These are phyloP conservation scores for Himantopus leucocephalus DNA, from an alignment of 2,113 vertebrate genomes.

Conservation along the genomic window DNA sequence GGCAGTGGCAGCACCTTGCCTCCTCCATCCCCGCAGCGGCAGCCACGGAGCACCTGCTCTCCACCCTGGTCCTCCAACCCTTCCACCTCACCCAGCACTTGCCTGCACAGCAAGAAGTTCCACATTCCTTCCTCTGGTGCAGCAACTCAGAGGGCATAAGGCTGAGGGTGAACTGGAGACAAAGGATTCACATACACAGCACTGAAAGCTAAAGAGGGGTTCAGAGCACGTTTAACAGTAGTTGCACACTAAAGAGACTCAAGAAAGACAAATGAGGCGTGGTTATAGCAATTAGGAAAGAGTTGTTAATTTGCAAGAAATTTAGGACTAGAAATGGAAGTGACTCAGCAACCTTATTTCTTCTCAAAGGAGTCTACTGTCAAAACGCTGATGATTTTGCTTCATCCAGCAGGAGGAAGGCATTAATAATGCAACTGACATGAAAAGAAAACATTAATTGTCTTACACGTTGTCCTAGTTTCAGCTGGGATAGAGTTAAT, in stretches of 20 bases:
- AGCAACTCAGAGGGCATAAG: not conserved
- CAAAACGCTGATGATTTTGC: not conserved
- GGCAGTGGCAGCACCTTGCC: not conserved
- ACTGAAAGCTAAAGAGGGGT: not conserved
- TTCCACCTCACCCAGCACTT: not conserved
- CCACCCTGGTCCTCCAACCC: too few relatives aligned
- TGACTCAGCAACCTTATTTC: not conserved
- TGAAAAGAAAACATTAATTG: not conserved
- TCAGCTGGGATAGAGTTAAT: not conserved
- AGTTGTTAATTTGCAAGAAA: not conserved
- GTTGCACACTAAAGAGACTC: not conserved
- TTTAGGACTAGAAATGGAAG: not conserved
- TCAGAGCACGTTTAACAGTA: not conserved
- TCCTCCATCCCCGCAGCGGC: not conserved
- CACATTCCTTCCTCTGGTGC: not conserved
- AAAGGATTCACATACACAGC: not conserved
- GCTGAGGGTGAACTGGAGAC: not conserved
- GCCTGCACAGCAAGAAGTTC: not conserved
- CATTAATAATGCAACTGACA: not conserved
- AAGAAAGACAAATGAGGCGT: not conserved
- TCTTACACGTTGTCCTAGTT: not conserved
- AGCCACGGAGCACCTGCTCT: not conserved
- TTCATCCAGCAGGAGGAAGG: not conserved
- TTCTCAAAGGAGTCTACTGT: not conserved
- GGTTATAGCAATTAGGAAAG: not conserved